A percentile compares a stretch with the other conserved stretches of the same genome.
Conservation (phyloP, 2,113 vertebrate genomes). For the Campylomormyrus tamandua region DNA sequence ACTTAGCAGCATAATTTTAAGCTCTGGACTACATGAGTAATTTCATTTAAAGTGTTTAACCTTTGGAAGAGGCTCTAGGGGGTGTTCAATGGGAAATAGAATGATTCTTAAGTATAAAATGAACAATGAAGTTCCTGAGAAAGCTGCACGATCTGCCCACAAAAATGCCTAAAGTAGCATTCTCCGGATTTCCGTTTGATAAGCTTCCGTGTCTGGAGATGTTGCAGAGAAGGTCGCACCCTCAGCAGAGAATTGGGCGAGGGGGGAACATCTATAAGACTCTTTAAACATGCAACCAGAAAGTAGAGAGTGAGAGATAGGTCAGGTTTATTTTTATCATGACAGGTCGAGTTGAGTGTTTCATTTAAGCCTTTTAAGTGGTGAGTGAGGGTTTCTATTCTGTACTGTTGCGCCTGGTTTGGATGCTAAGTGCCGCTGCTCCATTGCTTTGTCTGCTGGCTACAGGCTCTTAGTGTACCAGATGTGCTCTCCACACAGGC, state of each 20-base stretch:
- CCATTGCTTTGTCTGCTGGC: neutral
- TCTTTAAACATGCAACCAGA: neutral
- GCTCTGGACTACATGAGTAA: neutral
- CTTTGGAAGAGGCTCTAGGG: neutral
- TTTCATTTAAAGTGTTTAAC: neutral
- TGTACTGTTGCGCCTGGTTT: conserved; percentile 17
- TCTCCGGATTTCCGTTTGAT: neutral
- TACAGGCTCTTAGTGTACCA: neutral
- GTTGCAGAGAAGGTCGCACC: neutral
- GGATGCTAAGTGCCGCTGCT: neutral
- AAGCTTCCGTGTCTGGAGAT: neutral
- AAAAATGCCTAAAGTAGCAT: neutral
- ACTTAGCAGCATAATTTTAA: neutral
- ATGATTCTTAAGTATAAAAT: neutral
- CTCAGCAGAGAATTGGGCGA: neutral
- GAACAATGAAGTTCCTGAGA: neutral
- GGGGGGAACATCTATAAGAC: neutral
- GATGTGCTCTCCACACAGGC: neutral
- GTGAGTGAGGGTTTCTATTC: conserved; percentile 24
- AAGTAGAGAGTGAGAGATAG: conserved; percentile 35
- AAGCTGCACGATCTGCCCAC: neutral
- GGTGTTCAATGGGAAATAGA: neutral
- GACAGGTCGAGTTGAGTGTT: conserved; percentile 20
- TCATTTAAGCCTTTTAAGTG: conserved; percentile 28
- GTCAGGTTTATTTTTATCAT: conserved; percentile 41